phyloP scores from a whole-genome alignment of 2,888 invertebrate species.

The Cryptocephalus primarius region DNA sequence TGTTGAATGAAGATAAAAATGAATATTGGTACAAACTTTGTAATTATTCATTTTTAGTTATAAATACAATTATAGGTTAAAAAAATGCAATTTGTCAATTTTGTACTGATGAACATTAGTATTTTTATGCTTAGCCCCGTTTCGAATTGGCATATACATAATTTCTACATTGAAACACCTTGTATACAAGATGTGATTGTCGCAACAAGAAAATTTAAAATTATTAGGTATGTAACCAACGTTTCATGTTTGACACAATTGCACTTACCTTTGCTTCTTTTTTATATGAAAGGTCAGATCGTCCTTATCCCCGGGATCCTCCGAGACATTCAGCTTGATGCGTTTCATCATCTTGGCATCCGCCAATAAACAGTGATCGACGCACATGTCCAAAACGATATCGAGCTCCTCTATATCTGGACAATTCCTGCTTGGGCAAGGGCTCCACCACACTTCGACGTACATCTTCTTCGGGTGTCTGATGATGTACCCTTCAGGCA shows the following conservation, averaged over 20 bases:
- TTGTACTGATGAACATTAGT: too few species aligned
- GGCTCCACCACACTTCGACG: slow-evolving; percentile 78
- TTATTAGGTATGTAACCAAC: too few species aligned
- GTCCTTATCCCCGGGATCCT: slow-evolving; percentile 43
- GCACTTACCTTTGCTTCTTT: slow-evolving; percentile 18
- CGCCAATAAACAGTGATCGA: slow-evolving; percentile 57
- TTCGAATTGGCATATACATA: too few species aligned
- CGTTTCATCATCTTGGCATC: slow-evolving; percentile 24
- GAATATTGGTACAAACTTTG: too few species aligned
- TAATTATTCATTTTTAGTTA: too few species aligned
- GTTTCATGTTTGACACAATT: background rate
- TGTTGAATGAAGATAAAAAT: too few species aligned
- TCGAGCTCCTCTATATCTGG: slow-evolving; percentile 64
- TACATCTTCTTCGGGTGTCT: slow-evolving; percentile 55
- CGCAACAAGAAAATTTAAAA: too few species aligned
- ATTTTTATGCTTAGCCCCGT: too few species aligned
- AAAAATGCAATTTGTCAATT: too few species aligned
- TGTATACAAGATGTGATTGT: too few species aligned
- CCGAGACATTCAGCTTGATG: slow-evolving; percentile 21
- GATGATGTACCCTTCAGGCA: slow-evolving; percentile 66
- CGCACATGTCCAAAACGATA: slow-evolving; percentile 60
- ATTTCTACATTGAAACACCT: too few species aligned
- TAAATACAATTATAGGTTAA: too few species aligned
- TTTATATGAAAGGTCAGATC: slow-evolving; percentile 46
- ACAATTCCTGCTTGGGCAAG: slow-evolving; percentile 68